Evolutionary conservation across 1,140 invertebrate species (phyloP), one percentile per base, ranked within the genome.

Genomic region (Rhyzopertha dominica): DNA sequence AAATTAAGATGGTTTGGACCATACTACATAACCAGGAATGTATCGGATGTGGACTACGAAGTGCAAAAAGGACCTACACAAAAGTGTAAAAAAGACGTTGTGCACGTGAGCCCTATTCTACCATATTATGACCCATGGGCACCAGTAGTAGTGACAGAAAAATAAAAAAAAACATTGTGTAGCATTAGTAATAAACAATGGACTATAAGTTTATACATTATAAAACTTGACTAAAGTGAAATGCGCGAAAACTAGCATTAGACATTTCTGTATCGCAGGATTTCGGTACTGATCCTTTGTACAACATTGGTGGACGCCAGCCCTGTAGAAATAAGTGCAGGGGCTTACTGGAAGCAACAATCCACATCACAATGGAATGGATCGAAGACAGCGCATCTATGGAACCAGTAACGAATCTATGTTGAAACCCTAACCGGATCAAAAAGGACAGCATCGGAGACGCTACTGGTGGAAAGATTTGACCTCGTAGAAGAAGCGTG

Each of bases 1-100:
- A 53, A 51, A 32, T 19, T 53, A 10, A 39, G 41, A 32, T 49
- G 42, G 30, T 48, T 43, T 20, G 49, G 49, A 8, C 46, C 46
- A 18, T 51, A 49, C 18, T 28, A 37, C 13, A 49, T 49, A 3
- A 29, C 10, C 17, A 37, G 20, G 19, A 44, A 44, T 43, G 16
- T 37, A 9, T 9, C 0, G 4, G 40, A 49, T 17, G 34, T 49
- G 7, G 41, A 49, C 17, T 49, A 49, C 20, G 32, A 37, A 18
- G 18, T 49, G 4, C n/a, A 31, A 38, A 49, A 49, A 49, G 39
- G 46, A 5, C 8, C 12, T n/a, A 9, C 28, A 16, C 26, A 22
- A 2, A 48, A 25, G 2, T 16, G 30, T n/a, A 35, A 19, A 36
- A 31, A 18, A 9, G 34, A 49, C 8, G 24, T 44, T 8, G 34